Percentiles rank a stretch among this genome's conserved stretches.
Evolutionary conservation across 2,888 invertebrate species (phyloP).

Genomic region (Hirudinaria manillensis): DNA sequence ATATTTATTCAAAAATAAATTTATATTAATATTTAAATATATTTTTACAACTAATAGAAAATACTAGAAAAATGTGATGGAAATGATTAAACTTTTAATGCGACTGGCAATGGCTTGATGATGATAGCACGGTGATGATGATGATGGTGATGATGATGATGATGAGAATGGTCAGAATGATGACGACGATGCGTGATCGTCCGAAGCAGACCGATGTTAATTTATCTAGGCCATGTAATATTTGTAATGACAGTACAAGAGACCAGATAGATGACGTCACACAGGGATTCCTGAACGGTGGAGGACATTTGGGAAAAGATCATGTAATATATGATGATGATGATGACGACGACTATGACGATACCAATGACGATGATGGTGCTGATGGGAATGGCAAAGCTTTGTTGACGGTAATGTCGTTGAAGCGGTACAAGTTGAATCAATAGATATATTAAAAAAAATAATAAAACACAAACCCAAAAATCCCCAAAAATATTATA

Average conservation of each 20-base stretch:
- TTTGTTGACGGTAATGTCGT: background rate
- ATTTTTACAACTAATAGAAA: background rate
- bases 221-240: background rate
- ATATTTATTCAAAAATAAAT: background rate
- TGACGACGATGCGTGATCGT: slow-evolving; percentile 1
- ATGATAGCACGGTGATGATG: slow-evolving; percentile 22
- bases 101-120: slow-evolving; percentile 8
- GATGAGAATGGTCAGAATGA: slow-evolving; percentile 24
- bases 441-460: too few relatives aligned
- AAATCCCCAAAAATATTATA: too few relatives aligned
- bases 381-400: background rate
- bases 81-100: background rate
- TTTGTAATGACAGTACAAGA: background rate
- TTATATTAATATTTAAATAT: background rate
- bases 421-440: too few relatives aligned
- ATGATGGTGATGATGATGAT: slow-evolving; percentile 30
- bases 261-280: background rate
- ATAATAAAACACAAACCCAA: too few relatives aligned
- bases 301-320: background rate
- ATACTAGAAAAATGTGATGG: background rate
- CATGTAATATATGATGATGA: background rate
- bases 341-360: background rate
- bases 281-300: background rate
- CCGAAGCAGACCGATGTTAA: too few relatives aligned
- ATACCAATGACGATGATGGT: background rate